Evolutionary conservation across 1,140 invertebrate species (phyloP).

Genomic region (Bathynomus jamesi): DNA sequence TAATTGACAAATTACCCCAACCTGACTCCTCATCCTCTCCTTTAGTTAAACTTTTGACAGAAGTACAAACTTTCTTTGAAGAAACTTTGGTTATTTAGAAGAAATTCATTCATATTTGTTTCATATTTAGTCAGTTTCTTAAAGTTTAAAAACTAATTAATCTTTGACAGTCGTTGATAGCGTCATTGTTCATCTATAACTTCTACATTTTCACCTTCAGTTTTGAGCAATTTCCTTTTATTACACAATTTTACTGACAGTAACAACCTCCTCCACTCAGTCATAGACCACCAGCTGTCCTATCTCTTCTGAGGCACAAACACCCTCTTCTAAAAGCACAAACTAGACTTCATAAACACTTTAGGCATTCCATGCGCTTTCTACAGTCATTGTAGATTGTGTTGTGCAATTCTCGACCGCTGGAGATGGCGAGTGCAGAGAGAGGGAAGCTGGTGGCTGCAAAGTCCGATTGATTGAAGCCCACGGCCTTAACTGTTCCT

Average conservation of each 20-base stretch:
- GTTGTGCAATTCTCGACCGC: neutral
- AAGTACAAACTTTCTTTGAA: neutral
- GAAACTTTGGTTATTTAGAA: neutral
- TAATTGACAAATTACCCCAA: neutral
- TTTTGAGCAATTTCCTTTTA: too few relatives aligned
- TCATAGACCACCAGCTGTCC: neutral
- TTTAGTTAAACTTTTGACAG: neutral
- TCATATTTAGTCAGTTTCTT: neutral
- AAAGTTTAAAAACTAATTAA: neutral
- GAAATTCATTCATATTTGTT: neutral
- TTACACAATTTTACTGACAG: too few relatives aligned
- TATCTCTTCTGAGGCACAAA: too few relatives aligned
- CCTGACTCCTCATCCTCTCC: neutral
- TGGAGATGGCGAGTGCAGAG: neutral
- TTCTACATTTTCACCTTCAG: too few relatives aligned
- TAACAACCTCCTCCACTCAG: neutral
- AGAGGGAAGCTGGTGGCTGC: neutral
- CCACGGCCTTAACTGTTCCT: neutral
- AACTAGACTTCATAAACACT: too few relatives aligned
- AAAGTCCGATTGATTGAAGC: neutral
- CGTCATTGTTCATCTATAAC: too few relatives aligned
- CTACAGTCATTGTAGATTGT: neutral
- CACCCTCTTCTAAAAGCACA: neutral
- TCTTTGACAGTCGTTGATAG: neutral
- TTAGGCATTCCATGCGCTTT: too few relatives aligned